Percentiles rank a stretch among this genome's conserved stretches.
phyloP scores from a whole-genome alignment of 2,797 vertebrate species.

The Acropternis orthonyx region DNA sequence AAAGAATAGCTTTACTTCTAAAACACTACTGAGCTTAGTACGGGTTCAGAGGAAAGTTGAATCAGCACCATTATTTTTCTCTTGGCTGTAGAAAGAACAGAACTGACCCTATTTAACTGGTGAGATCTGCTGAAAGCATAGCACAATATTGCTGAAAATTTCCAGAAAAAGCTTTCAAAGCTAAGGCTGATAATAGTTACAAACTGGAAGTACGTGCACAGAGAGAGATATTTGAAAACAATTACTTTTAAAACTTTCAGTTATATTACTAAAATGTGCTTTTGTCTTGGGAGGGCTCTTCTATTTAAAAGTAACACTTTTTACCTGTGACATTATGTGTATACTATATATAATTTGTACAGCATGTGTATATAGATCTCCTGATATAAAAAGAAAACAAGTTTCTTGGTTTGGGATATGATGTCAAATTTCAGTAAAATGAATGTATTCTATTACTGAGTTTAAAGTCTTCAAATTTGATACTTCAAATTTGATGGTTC shows the following conservation, averaged over 20 bases:
- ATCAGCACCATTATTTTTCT: slow-evolving; percentile 40
- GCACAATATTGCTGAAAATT: background rate
- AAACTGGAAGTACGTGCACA: slow-evolving; percentile 40
- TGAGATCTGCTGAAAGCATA: slow-evolving; percentile 28
- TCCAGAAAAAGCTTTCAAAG: slow-evolving; percentile 31
- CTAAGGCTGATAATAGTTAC: slow-evolving; percentile 49
- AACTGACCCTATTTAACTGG: background rate
- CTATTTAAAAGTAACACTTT: background rate
- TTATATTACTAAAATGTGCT: background rate
- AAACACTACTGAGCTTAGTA: background rate
- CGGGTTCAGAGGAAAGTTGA: slow-evolving; percentile 27
- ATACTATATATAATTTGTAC: background rate
- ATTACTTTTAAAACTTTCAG: background rate
- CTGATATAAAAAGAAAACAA: background rate
- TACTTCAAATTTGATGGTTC: background rate
- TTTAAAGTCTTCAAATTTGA: slow-evolving; percentile 45
- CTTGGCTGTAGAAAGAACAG: background rate
- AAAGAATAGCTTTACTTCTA: slow-evolving; percentile 5
- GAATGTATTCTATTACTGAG: background rate
- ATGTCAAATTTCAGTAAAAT: slow-evolving; percentile 27
- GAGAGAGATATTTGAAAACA: background rate
- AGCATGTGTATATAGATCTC: accelerated
- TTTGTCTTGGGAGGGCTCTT: background rate
- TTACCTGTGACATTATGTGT: slow-evolving; percentile 8
- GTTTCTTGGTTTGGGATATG: background rate